These are phyloP conservation scores for Dyspetes luteomarginatus DNA, from an alignment of 2,888 invertebrate genomes.

Conservation along the genomic window DNA sequence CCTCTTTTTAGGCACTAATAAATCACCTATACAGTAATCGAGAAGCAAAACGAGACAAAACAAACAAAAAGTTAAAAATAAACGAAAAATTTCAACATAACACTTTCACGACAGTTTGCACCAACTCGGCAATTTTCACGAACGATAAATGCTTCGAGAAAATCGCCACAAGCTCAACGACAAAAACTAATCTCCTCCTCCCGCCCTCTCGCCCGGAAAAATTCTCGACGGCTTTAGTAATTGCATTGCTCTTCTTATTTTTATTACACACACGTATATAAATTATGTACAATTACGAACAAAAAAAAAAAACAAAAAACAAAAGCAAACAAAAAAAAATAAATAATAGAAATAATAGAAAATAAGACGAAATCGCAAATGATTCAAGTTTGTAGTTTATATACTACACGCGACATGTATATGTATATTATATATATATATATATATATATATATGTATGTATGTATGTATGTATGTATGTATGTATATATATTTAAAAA, in stretches of 20 bases:
- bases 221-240: constrained; percentile 53
- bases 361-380: constrained; percentile 54
- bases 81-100: constrained; percentile 45
- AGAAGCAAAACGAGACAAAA: constrained; percentile 21
- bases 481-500: background rate
- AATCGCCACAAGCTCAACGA: background rate
- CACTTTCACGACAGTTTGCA: constrained; percentile 51
- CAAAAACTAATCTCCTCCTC: background rate
- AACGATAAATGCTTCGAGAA: background rate
- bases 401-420: constrained; percentile 60
- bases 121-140: constrained; percentile 7
- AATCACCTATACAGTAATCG: constrained; percentile 50
- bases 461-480: background rate
- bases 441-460: background rate
- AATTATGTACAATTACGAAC: constrained; percentile 59
- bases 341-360: too few species aligned
- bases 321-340: too few species aligned
- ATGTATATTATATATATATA: constrained; percentile 56
- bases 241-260: constrained; percentile 64
- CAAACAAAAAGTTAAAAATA: constrained; percentile 12
- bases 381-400: constrained; percentile 61
- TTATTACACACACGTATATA: constrained; percentile 50
- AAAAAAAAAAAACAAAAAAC: too few species aligned
- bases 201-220: background rate
- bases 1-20: constrained; percentile 55